A percentile compares a stretch with the other conserved stretches of the same genome.
These are phyloP conservation scores for Heliconius congener DNA, from an alignment of 1,140 invertebrate genomes.

Conservation along the genomic window DNA sequence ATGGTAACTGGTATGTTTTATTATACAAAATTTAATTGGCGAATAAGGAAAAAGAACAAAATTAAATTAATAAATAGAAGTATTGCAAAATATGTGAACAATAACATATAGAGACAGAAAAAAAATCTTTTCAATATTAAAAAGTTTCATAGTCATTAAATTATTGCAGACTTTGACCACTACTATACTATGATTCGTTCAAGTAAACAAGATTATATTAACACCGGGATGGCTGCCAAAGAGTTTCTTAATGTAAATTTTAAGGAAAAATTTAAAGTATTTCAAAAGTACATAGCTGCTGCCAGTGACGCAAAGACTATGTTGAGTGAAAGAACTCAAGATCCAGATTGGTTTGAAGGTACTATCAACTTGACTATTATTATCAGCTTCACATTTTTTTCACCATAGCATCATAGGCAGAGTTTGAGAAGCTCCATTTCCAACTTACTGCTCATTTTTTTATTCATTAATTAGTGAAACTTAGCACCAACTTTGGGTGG, in stretches of 20 bases:
- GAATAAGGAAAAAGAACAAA: not conserved
- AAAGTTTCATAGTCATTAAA: not conserved
- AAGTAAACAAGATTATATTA: slow-evolving; percentile 84
- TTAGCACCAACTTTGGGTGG: no score
- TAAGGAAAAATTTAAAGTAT: slow-evolving; percentile 83
- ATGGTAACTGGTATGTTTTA: slow-evolving; percentile 84
- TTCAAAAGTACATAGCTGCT: slow-evolving; percentile 80
- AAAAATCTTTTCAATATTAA: no score
- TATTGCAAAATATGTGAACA: no score
- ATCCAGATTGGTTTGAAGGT: slow-evolving; percentile 89
- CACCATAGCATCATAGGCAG: not conserved
- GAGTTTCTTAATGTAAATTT: slow-evolving; percentile 86
- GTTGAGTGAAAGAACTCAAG: slow-evolving; percentile 83
- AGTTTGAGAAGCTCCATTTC: no score
- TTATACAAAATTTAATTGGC: slow-evolving; percentile 12
- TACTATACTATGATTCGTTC: slow-evolving; percentile 83
- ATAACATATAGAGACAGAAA: no score
- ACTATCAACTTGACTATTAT: slow-evolving; percentile 21
- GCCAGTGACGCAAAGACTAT: slow-evolving; percentile 81
- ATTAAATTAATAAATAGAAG: no score
- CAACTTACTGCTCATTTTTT: no score
- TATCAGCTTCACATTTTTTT: not conserved
- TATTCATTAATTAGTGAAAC: no score
- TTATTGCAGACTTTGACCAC: slow-evolving; percentile 81
- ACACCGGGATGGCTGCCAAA: slow-evolving; percentile 82